phyloP scores from a whole-genome alignment of 2,888 invertebrate species.

The Hipparchia sbordonii region DNA sequence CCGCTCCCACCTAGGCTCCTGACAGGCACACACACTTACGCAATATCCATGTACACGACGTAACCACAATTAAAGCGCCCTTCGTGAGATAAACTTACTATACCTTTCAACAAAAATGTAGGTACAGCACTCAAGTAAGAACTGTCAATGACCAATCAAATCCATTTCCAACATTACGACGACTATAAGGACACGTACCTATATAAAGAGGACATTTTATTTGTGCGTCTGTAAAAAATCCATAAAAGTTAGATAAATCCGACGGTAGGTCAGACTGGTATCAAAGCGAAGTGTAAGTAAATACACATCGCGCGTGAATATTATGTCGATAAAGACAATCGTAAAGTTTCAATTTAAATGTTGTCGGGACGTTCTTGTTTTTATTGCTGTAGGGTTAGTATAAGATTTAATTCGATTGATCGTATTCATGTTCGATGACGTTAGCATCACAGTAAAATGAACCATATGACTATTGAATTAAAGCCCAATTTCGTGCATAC shows the following conservation, averaged over 20 bases:
- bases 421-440: too few species aligned
- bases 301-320: slow-evolving; percentile 50
- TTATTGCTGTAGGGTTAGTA: neutral
- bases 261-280: slow-evolving; percentile 45
- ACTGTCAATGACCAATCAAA: slow-evolving; percentile 30
- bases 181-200: slow-evolving; percentile 19
- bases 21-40: too few species aligned
- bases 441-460: too few species aligned
- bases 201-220: slow-evolving; percentile 34
- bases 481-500: too few species aligned
- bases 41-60: too few species aligned
- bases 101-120: too few species aligned
- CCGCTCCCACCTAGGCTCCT: too few species aligned
- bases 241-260: slow-evolving; percentile 55
- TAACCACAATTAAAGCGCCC: too few species aligned
- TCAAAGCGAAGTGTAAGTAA: slow-evolving; percentile 45
- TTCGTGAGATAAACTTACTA: too few species aligned
- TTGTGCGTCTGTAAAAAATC: slow-evolving; percentile 21
- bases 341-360: slow-evolving; percentile 73
- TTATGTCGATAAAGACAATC: slow-evolving; percentile 59
- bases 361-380: slow-evolving; percentile 25
- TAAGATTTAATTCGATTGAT: too few species aligned
- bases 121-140: slow-evolving; percentile 4
- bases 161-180: slow-evolving; percentile 27
- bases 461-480: too few species aligned